phyloP scores from a whole-genome alignment of 2,113 vertebrate genomes.

The Thomomys bottae region DNA sequence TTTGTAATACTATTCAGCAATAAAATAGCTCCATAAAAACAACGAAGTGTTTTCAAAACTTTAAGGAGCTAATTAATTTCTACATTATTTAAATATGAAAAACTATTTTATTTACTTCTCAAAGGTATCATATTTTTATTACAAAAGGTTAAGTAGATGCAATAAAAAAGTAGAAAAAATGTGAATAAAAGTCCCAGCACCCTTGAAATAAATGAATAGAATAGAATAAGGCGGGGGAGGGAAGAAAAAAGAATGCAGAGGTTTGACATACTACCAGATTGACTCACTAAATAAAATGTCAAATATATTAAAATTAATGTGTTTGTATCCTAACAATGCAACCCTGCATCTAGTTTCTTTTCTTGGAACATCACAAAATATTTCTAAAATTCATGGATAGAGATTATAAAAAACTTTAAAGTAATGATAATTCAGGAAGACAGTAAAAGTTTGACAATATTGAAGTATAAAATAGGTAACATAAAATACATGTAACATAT shows the following conservation, averaged over 20 bases:
- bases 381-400: neutral
- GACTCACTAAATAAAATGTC: neutral
- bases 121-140: neutral
- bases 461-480: neutral
- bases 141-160: neutral
- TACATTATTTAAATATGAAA: neutral
- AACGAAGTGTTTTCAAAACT: neutral
- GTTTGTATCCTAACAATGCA: neutral
- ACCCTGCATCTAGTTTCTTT: neutral
- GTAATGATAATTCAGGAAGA: neutral
- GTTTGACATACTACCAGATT: neutral
- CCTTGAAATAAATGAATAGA: neutral
- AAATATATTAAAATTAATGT: neutral
- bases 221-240: no score
- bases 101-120: slow-evolving; percentile 17
- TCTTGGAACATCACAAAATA: neutral
- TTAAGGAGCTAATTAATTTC: neutral
- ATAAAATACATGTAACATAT: neutral
- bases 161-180: neutral
- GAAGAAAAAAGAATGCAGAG: neutral
- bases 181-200: neutral
- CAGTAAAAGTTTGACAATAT: neutral
- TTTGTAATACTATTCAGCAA: no score
- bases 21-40: neutral
- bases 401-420: neutral